phyloP scores from a whole-genome alignment of 2,888 invertebrate species.

The Caenorhabditis drosophilae region DNA sequence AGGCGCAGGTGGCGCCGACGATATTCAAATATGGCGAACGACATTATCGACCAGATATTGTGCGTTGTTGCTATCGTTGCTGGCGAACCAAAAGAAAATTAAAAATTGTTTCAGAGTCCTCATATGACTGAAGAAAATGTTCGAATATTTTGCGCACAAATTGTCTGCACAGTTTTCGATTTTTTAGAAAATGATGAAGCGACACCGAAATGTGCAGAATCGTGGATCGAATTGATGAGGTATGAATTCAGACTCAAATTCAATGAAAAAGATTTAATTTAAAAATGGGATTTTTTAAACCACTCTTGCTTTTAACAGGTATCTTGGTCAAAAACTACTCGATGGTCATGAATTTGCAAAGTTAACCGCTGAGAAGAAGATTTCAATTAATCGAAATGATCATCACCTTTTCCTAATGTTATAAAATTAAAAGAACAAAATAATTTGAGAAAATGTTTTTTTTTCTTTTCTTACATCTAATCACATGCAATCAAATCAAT shows the following conservation, averaged over 20 bases:
- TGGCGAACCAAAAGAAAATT: background rate
- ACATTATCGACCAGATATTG: constrained; percentile 46
- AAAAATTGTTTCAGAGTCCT: constrained; percentile 33
- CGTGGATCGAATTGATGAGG: constrained; percentile 57
- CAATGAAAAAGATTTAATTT: background rate
- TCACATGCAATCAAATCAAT: too few relatives aligned
- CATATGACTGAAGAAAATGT: constrained; percentile 57
- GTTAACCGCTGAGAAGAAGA: constrained; percentile 44
- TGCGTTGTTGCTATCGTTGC: constrained; percentile 4
- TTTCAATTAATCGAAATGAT: constrained; percentile 52
- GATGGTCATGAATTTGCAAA: constrained; percentile 55
- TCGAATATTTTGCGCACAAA: constrained; percentile 59
- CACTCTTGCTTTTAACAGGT: too few relatives aligned
- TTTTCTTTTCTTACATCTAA: too few relatives aligned
- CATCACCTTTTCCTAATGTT: constrained; percentile 47
- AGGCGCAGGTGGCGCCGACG: constrained; percentile 57
- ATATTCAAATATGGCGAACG: constrained; percentile 61
- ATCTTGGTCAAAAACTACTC: constrained; percentile 52
- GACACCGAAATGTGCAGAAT: constrained; percentile 46
- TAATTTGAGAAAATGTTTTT: too few relatives aligned
- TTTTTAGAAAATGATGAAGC: constrained; percentile 47
- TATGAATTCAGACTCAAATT: constrained; percentile 9
- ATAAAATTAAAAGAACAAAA: constrained; percentile 7
- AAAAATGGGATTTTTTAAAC: too few relatives aligned
- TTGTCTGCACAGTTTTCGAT: constrained; percentile 57